A percentile compares a stretch with the other conserved stretches of the same genome.
Conservation (phyloP, 1,140 invertebrate genomes). For the Plodia interpunctella region DNA sequence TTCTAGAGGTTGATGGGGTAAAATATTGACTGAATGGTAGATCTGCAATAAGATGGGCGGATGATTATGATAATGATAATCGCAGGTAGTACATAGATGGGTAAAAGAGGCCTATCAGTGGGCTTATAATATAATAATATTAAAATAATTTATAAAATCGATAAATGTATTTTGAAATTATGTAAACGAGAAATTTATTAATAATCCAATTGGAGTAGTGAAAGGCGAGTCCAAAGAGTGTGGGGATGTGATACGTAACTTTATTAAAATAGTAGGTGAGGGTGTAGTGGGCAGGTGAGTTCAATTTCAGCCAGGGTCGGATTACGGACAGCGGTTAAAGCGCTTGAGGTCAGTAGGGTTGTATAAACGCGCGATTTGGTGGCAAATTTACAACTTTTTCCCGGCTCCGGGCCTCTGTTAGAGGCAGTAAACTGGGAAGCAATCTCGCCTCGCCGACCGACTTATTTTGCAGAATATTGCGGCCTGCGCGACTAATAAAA, state of each 20-base stretch:
- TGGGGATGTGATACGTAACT: slow-evolving; percentile 10
- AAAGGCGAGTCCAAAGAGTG: neutral
- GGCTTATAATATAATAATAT: too few relatives aligned
- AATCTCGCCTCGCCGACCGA: slow-evolving; percentile 62
- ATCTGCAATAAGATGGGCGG: too few relatives aligned
- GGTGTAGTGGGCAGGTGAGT: slow-evolving; percentile 34
- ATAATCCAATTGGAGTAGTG: neutral
- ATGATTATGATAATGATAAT: too few relatives aligned
- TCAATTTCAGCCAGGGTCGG: slow-evolving; percentile 42
- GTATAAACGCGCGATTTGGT: slow-evolving; percentile 68
- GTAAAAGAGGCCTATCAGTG: too few relatives aligned
- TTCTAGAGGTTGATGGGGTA: too few relatives aligned
- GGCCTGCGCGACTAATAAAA: slow-evolving; percentile 69
- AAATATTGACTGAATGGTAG: too few relatives aligned
- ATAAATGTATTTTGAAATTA: neutral
- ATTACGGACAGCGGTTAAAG: slow-evolving; percentile 46
- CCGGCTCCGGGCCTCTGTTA: slow-evolving; percentile 45
- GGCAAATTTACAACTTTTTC: slow-evolving; percentile 73
- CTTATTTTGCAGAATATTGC: slow-evolving; percentile 73
- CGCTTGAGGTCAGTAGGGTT: slow-evolving; percentile 53
- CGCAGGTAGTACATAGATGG: too few relatives aligned
- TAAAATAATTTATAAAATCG: too few relatives aligned
- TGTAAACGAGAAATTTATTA: neutral
- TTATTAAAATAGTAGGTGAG: slow-evolving; percentile 24
- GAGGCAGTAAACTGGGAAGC: slow-evolving; percentile 68